Conservation (phyloP, 2,113 vertebrate genomes). For the Labeo catla region DNA sequence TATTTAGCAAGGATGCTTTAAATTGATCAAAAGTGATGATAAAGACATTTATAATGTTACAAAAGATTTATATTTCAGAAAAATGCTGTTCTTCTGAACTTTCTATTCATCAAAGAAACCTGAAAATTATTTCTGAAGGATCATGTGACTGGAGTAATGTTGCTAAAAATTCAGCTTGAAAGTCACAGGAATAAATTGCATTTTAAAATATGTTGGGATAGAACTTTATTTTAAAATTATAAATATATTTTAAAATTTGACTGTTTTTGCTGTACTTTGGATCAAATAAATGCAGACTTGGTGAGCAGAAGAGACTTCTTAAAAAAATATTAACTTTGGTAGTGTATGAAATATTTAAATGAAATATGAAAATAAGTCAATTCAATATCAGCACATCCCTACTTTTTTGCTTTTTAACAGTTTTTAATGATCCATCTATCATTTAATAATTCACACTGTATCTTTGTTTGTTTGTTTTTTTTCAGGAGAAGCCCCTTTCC, state of each 20-base stretch:
- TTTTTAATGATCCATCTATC: not conserved
- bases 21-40: not conserved
- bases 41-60: not conserved
- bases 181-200: too few relatives aligned
- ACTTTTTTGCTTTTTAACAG: not conserved
- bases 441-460: not conserved
- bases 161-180: too few relatives aligned
- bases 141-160: too few relatives aligned
- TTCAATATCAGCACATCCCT: not conserved
- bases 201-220: too few relatives aligned
- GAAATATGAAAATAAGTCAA: not conserved
- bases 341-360: too few relatives aligned
- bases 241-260: too few relatives aligned
- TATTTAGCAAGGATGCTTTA: not conserved
- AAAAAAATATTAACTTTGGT: too few relatives aligned
- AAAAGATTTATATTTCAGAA: not conserved
- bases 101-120: not conserved
- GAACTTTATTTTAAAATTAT: too few relatives aligned
- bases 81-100: not conserved
- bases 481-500: slow-evolving; percentile 95
- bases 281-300: too few relatives aligned
- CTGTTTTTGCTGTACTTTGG: too few relatives aligned
- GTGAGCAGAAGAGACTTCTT: too few relatives aligned
- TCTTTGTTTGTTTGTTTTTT: not conserved
- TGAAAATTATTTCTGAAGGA: too few relatives aligned